Evolutionary conservation across 2,888 invertebrate species (phyloP).

Genomic region (Thumatha senex): DNA sequence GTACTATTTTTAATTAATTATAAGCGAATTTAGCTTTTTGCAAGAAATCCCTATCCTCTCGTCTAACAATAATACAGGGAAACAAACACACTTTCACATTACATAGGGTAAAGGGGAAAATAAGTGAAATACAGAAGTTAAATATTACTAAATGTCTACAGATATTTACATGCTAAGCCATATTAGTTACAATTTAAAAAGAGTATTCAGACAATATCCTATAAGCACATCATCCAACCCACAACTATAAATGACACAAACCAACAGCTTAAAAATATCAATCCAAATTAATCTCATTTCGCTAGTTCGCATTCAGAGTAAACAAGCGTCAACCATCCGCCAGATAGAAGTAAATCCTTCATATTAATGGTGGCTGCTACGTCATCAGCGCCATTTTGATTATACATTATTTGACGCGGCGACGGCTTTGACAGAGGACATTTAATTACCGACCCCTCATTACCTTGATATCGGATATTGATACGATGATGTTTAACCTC

Average conservation of each 20-base stretch:
- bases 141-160: no score
- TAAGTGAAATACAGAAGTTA: no score
- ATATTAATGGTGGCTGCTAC: conserved; percentile 44
- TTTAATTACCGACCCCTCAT: conserved; percentile 82
- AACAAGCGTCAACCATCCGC: conserved; percentile 41
- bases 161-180: no score
- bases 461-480: conserved; percentile 78
- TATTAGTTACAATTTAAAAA: not conserved
- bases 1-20: no score
- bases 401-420: conserved; percentile 73
- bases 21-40: no score
- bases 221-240: not conserved
- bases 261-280: conserved; percentile 12
- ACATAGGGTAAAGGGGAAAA: no score
- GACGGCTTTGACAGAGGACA: conserved; percentile 77
- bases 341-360: conserved; percentile 55
- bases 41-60: no score
- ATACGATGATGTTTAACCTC: conserved; percentile 48
- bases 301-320: conserved; percentile 13
- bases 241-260: conserved; percentile 13
- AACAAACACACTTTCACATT: not conserved
- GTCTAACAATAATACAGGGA: no score
- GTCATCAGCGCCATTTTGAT: conserved; percentile 70
- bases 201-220: not conserved
- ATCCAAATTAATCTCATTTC: conserved; percentile 12